Conservation (phyloP, 2,797 vertebrate genomes). For the Lycodopsis pacificus region DNA sequence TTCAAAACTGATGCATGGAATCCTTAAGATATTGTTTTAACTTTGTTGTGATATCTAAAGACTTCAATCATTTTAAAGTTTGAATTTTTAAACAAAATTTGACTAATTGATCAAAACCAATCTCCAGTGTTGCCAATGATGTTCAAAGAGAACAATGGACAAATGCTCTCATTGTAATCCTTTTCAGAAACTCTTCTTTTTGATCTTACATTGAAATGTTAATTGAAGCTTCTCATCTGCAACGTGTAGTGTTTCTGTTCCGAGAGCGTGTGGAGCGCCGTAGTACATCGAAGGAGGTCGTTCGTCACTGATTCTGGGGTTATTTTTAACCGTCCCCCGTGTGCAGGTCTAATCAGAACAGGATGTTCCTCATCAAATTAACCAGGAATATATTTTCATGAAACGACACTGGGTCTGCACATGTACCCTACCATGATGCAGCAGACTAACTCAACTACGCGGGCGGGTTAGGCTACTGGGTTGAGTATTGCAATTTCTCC, state of each 20-base stretch:
- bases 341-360: conserved; percentile 82
- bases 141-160: background rate
- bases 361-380: conserved; percentile 76
- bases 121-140: background rate
- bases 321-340: conserved; percentile 79
- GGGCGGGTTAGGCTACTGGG: conserved; percentile 17
- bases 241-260: conserved; percentile 30
- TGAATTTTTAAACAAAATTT: background rate
- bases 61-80: conserved; percentile 11
- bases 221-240: conserved; percentile 34
- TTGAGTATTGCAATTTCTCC: conserved; percentile 21
- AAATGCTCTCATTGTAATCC: background rate
- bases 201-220: conserved; percentile 37
- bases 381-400: conserved; percentile 71
- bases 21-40: background rate
- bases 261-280: conserved; percentile 29
- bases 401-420: conserved; percentile 55
- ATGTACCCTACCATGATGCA: conserved; percentile 35
- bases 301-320: conserved; percentile 77
- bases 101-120: background rate
- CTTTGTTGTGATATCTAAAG: background rate
- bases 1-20: background rate
- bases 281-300: conserved; percentile 74
- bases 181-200: conserved; percentile 22
- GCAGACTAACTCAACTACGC: conserved; percentile 47